These are phyloP conservation scores for Agrypnia vestita DNA, from an alignment of 1,140 invertebrate species.

Conservation along the genomic window DNA sequence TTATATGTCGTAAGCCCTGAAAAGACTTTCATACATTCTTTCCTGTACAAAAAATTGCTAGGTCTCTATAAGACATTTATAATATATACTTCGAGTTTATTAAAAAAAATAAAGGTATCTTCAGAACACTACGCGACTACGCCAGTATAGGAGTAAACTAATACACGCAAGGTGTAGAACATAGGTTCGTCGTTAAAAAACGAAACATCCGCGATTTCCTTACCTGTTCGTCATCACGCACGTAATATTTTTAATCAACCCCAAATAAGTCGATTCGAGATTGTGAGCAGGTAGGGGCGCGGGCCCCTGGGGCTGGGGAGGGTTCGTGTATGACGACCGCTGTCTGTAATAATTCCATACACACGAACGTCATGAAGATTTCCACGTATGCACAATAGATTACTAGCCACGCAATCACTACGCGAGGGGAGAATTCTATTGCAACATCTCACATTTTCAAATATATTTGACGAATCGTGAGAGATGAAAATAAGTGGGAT, in stretches of 20 bases:
- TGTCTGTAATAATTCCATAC: constrained; percentile 52
- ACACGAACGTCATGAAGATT: constrained; percentile 60
- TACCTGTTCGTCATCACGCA: constrained; percentile 48
- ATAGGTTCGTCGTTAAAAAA: not conserved
- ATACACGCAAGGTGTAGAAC: not conserved
- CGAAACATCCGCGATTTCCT: constrained; percentile 27
- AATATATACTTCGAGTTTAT: too few species aligned
- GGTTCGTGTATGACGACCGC: constrained; percentile 38
- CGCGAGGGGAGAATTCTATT: constrained; percentile 25
- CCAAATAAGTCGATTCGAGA: constrained; percentile 44
- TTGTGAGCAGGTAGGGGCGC: not conserved
- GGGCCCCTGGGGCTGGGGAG: not conserved
- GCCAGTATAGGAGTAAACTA: too few species aligned
- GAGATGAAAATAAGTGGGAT: too few species aligned
- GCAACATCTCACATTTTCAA: constrained; percentile 31
- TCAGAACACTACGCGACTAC: too few species aligned
- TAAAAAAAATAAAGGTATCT: too few species aligned
- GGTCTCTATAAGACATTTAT: too few species aligned
- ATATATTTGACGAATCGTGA: too few species aligned
- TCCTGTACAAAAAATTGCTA: too few species aligned
- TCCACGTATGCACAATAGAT: constrained; percentile 61
- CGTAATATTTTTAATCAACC: constrained; percentile 50
- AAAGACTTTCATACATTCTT: too few species aligned
- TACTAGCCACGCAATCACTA: constrained; percentile 60
- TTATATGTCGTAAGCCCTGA: too few species aligned